Evolutionary conservation across 64 coral and sea anemone genomes (phyloP).

Genomic region (Pocillopora verrucosa): DNA sequence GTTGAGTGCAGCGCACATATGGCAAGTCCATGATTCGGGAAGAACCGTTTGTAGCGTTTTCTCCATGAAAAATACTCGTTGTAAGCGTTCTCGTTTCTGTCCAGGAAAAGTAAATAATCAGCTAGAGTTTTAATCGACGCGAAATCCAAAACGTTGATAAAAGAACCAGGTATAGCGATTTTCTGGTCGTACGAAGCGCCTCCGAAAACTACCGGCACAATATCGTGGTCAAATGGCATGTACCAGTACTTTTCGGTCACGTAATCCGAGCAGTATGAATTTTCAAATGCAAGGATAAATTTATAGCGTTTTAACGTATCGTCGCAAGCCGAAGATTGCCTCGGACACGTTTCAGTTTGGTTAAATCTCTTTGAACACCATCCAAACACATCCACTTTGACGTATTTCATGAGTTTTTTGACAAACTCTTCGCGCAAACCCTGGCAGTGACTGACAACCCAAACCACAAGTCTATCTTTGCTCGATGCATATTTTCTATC

Average conservation of each 20-base stretch:
- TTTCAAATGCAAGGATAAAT: conserved; percentile 68
- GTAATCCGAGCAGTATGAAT: conserved; percentile 60
- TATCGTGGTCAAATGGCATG: conserved; percentile 22
- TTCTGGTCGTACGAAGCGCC: conserved; percentile 47
- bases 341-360: conserved; percentile 33
- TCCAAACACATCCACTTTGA: conserved; percentile 62
- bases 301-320: conserved; percentile 46
- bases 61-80: conserved; percentile 75
- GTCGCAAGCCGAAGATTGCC: conserved; percentile 17
- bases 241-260: conserved; percentile 83
- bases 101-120: conserved; percentile 48
- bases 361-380: conserved; percentile 33
- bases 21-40: conserved; percentile 51
- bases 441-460: conserved; percentile 66
- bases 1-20: conserved; percentile 54
- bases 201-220: conserved; percentile 65
- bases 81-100: conserved; percentile 63
- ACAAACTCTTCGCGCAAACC: conserved; percentile 53
- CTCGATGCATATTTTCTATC: conserved; percentile 31
- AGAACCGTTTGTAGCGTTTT: conserved; percentile 32
- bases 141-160: conserved; percentile 65
- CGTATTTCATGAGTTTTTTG: conserved; percentile 42
- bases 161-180: conserved; percentile 67
- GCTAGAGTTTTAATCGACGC: conserved; percentile 38
- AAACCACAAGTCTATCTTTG: conserved; percentile 56